Percentiles rank a stretch among this genome's conserved stretches.
phyloP scores from a whole-genome alignment of 2,113 vertebrate species.

The Poecile atricapillus region DNA sequence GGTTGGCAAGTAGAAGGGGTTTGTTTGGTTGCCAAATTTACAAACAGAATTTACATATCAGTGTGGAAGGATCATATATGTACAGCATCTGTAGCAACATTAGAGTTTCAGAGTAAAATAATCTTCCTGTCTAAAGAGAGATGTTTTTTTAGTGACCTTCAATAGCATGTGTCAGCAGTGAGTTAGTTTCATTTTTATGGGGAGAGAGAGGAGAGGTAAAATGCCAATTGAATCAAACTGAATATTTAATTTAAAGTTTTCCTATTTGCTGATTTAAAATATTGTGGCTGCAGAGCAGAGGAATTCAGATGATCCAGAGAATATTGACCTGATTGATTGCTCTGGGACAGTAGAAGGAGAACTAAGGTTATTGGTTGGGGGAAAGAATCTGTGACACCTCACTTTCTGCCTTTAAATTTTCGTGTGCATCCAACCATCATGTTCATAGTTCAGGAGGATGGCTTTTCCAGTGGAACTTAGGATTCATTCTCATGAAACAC shows the following conservation, averaged over 20 bases:
- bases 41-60: neutral
- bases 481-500: neutral
- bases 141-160: neutral
- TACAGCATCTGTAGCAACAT: neutral
- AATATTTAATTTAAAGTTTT: neutral
- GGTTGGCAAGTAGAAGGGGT: neutral
- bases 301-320: neutral
- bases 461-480: fast-evolving
- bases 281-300: neutral
- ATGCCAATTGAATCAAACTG: neutral
- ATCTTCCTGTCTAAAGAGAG: neutral
- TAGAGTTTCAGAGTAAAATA: neutral
- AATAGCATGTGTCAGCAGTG: neutral
- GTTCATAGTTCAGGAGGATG: neutral
- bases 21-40: neutral
- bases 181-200: neutral
- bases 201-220: neutral
- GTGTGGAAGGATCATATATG: neutral
- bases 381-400: neutral
- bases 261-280: neutral
- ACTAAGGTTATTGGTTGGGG: neutral
- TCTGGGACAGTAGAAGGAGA: neutral
- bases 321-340: neutral
- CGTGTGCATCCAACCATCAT: too few relatives aligned
- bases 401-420: neutral